Conservation (phyloP, 2,888 invertebrate species). For the Hyalella azteca region DNA sequence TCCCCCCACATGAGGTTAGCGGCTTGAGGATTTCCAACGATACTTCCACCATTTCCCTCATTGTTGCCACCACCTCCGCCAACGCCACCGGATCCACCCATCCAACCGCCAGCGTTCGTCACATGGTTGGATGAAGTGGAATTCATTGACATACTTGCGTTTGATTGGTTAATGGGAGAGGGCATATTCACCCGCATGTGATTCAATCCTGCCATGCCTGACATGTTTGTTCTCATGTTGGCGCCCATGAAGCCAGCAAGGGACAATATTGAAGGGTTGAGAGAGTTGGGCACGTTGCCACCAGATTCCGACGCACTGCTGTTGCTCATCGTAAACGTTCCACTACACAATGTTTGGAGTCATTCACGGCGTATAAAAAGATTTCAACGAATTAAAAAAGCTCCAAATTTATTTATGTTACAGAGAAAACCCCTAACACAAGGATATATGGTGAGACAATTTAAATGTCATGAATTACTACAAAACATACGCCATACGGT, state of each 20-base stretch:
- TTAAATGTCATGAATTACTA: too few relatives aligned
- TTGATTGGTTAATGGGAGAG: constrained; percentile 26
- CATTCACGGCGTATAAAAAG: too few relatives aligned
- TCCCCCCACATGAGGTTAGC: constrained; percentile 47
- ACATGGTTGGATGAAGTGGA: constrained; percentile 19
- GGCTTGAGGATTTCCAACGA: constrained; percentile 39
- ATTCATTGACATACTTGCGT: constrained; percentile 7
- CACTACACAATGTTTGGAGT: background rate
- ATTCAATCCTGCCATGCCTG: constrained; percentile 6
- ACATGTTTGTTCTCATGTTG: constrained; percentile 22
- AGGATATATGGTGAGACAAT: too few relatives aligned
- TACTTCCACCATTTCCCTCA: constrained; percentile 38
- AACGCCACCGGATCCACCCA: constrained; percentile 12
- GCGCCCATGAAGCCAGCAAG: constrained; percentile 26
- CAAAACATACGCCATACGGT: too few relatives aligned
- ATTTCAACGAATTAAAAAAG: too few relatives aligned
- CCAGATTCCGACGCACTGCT: background rate
- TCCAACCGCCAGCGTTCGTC: constrained; percentile 15
- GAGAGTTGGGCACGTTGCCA: constrained; percentile 27
- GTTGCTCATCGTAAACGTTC: constrained; percentile 33
- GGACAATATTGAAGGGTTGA: constrained; percentile 26
- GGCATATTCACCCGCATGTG: constrained; percentile 28
- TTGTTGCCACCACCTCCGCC: constrained; percentile 17
- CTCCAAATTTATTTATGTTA: too few relatives aligned
- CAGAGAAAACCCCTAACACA: too few relatives aligned